Base-by-base conservation (phyloP, 2,888 invertebrate species). In the Cheiracanthium punctorium region DNA sequence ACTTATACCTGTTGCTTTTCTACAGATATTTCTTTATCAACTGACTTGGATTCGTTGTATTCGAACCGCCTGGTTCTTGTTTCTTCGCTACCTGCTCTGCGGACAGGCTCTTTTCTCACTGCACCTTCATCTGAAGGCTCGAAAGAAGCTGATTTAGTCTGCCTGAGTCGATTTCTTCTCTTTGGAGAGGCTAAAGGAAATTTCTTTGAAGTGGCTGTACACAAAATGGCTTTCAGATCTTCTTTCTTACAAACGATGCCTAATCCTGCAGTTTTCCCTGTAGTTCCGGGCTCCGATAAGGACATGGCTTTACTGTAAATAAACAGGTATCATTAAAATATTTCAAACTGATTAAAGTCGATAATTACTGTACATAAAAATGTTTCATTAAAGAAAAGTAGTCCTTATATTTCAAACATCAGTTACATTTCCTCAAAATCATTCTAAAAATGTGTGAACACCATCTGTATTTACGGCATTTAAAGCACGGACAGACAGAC, bases 211-310 rank as follows among this genome's bases (percentile, higher is more conserved):
- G 72, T 58, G 64, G 84, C 88, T 8, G 76, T 76, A 33, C 76
- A 80, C 28, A 88, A 72, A 29, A 88, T 81, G 28, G 85, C 76
- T 24, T 84, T 86, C 17, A 88, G 80, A 30, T 88, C 88, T 48
- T 88, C 88, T 24, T 84, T 85, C 64, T 79, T 85, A 72, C 88
- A 88, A 28, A 88, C 88, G 30, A 88, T 88, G 0, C 88, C 88
- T 20, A 86, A 64, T 29, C 76, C 69, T 32, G 72, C 37, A 7
- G 86, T 75, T n/a, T 69, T 71, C 29, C 80, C 75, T 5, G 86
- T 80, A 28, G 79, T 37, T 12, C 80, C 86, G 7, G 86, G 86
- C 33, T 80, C 86, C 17, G 80, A 80, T 1, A 80, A 58, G 64
- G 85, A 86, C 84, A 84, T 84, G 20, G 79, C 79, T 70, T 84